Evolutionary conservation across 2,888 invertebrate genomes (phyloP).

Genomic region (Sesamia inferens): DNA sequence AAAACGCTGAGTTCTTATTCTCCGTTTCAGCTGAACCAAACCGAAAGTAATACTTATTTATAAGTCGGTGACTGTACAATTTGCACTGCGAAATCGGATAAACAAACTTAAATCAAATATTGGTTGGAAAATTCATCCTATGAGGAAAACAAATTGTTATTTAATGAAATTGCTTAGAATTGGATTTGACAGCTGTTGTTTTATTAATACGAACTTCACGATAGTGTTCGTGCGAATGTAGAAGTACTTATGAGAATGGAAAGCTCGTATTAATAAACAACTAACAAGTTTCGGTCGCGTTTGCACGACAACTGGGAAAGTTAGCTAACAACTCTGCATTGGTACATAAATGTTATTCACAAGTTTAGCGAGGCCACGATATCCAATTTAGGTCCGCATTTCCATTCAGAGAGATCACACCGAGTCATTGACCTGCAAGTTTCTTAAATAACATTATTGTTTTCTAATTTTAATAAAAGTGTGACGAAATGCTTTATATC

Average conservation of each 20-base stretch:
- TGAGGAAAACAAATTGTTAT: conserved; percentile 21
- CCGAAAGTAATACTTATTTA: conserved; percentile 17
- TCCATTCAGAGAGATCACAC: background rate
- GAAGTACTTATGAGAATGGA: conserved; percentile 28
- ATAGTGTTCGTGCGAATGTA: conserved; percentile 19
- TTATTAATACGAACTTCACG: conserved; percentile 14
- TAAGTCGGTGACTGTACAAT: conserved; percentile 11
- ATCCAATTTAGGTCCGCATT: conserved; percentile 33
- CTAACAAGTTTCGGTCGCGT: conserved; percentile 34
- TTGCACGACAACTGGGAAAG: conserved; percentile 40
- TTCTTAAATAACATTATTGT: conserved; percentile 4
- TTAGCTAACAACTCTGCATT: conserved; percentile 39
- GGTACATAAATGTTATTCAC: conserved; percentile 36
- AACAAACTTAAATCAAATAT: conserved; percentile 31
- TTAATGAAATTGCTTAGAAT: conserved; percentile 4
- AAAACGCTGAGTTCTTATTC: conserved; percentile 12
- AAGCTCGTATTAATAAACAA: conserved; percentile 45
- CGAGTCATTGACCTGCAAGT: background rate
- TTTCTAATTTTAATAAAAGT: background rate
- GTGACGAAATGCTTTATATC: background rate
- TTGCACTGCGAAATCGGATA: conserved; percentile 24
- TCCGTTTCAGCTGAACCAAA: background rate
- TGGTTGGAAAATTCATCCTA: conserved; percentile 15
- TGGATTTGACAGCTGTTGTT: conserved; percentile 10
- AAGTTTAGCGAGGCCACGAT: conserved; percentile 43